Percentiles rank a stretch among this genome's conserved stretches.
Evolutionary conservation across 1,140 invertebrate genomes (phyloP).

Genomic region (Hydropsyche tenuis): DNA sequence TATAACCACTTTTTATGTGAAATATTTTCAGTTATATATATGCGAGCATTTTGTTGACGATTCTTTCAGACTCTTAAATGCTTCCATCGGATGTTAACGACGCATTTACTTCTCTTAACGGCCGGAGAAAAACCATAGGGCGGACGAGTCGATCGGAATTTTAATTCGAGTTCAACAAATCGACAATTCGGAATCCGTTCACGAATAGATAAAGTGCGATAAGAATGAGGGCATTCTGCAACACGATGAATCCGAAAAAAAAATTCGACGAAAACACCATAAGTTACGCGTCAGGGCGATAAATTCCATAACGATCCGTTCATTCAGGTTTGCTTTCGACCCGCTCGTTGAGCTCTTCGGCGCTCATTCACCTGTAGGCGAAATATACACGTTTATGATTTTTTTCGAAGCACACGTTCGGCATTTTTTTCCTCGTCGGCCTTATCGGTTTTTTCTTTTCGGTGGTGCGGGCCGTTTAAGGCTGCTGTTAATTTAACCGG

Average conservation of each 20-base stretch:
- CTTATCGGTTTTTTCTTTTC: constrained; percentile 7
- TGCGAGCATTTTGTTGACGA: too few relatives aligned
- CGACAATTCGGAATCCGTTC: too few relatives aligned
- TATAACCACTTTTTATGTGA: too few relatives aligned
- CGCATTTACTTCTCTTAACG: too few relatives aligned
- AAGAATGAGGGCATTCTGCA: too few relatives aligned
- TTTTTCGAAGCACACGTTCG: constrained; percentile 17
- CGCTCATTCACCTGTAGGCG: constrained; percentile 41
- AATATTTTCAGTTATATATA: too few relatives aligned
- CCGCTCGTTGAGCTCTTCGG: constrained; percentile 41
- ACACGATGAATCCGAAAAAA: constrained; percentile 3
- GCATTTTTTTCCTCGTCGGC: neutral
- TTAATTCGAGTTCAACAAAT: too few relatives aligned
- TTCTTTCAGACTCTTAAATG: too few relatives aligned
- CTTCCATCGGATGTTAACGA: too few relatives aligned
- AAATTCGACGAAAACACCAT: constrained; percentile 14
- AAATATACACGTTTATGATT: constrained; percentile 27
- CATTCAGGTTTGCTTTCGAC: constrained; percentile 46
- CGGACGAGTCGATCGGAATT: too few relatives aligned
- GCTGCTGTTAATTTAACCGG: constrained; percentile 38
- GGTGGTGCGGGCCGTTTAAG: constrained; percentile 22
- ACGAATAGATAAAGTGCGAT: too few relatives aligned
- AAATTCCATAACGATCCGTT: constrained; percentile 41
- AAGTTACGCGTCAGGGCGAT: constrained; percentile 14
- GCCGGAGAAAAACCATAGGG: too few relatives aligned